Evolutionary conservation across 37 sponge, comb jelly and placozoan genomes (phyloP), one percentile per base, ranked within the genome.

Genomic region (Theonella swinhoei): DNA sequence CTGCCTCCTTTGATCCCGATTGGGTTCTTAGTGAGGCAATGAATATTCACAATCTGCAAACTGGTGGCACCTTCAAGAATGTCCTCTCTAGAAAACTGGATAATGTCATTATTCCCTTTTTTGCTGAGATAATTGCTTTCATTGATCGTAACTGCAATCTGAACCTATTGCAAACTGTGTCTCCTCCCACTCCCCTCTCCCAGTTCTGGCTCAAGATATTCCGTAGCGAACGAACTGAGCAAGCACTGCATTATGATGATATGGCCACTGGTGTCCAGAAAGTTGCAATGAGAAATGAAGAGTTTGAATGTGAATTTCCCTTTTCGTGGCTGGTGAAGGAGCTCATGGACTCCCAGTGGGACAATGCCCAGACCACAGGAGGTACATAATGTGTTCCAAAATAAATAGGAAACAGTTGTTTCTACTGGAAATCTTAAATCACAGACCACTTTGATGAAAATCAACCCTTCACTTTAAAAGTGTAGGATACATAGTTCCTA

Each of bases 291-390:
- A 40, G 71, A 23, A 29, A 58, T 24, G 36, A 54, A 26, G 85
- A 80, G n/a, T 84, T 76, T 35, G 39, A 63, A 31, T 95, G 92
- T 39, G 68, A 88, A 47, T 76, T 96, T 29, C 96, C 96, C 2
- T 96, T 96, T 76, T 96, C 86, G 0, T 96, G 96, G 96, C 58
- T 92, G 4, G 62, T 96, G 30, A 87, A 80, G 64, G 79, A 85
- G 25, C 42, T 83, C 11, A 42, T 96, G 34, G 89, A 96, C 30
- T 43, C 70, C 30, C 87, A 83, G 61, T 80, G 79, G 82, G 76
- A 75, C 37, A 91, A 58, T 83, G 77, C 70, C 40, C 33, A 47
- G 59, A 76, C 32, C 62, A 60, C 59, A 29, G 63, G 37, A 47
- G 54, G 54, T 47, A 47, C 14, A 47, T 47, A n/a, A n/a, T n/a